These are phyloP conservation scores for Heliconius ismenius DNA, from an alignment of 2,888 invertebrate genomes.

Conservation along the genomic window DNA sequence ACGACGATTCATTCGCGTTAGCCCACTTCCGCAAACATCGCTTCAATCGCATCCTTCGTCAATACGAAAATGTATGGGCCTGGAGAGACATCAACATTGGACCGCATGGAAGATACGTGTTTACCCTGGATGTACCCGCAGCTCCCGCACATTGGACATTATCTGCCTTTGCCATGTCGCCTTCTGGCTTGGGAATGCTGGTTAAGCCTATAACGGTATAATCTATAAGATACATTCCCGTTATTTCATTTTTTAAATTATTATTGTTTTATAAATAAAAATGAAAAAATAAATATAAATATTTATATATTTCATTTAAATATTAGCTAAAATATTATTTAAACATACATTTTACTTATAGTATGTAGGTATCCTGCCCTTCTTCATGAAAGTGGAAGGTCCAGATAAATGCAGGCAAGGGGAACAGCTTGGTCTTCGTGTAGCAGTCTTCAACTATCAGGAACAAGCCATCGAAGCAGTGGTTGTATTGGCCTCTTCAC, in stretches of 20 bases:
- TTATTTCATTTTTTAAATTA: too few species aligned
- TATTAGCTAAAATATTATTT: too few species aligned
- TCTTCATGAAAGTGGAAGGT: constrained; percentile 97
- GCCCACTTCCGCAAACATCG: constrained; percentile 89
- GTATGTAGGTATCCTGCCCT: constrained; percentile 94
- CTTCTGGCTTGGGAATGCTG: constrained; percentile 93
- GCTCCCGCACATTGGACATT: constrained; percentile 95
- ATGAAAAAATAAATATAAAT: too few species aligned
- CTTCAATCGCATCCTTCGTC: constrained; percentile 93
- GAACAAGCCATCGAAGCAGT: constrained; percentile 90
- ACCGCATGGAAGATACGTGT: constrained; percentile 93
- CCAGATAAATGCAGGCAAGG: constrained; percentile 92
- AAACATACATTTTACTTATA: constrained; percentile 54
- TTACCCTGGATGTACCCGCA: constrained; percentile 77
- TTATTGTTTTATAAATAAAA: too few species aligned
- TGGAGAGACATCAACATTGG: constrained; percentile 97
- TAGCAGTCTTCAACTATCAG: constrained; percentile 97
- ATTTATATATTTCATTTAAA: too few species aligned
- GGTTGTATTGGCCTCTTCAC: constrained; percentile 91
- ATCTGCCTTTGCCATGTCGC: constrained; percentile 94
- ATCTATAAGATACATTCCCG: too few species aligned
- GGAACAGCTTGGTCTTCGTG: constrained; percentile 95
- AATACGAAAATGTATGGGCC: constrained; percentile 97
- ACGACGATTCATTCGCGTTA: constrained; percentile 86
- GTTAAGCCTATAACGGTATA: constrained; percentile 85